Conservation (phyloP, 2,888 invertebrate genomes). For the Salpingus planirostris region DNA sequence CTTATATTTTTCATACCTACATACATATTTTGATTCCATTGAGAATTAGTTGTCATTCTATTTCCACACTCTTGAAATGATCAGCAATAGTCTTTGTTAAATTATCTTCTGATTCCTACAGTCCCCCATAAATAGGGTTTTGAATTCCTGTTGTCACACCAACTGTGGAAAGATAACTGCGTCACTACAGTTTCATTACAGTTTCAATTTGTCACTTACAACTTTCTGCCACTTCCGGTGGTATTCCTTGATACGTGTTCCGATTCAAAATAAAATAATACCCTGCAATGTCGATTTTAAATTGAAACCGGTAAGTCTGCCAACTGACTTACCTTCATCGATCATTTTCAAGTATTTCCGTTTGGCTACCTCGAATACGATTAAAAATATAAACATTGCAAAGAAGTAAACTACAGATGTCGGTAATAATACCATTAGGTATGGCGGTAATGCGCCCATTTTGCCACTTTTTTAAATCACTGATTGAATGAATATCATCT, state of each 20-base stretch:
- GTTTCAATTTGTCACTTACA: conserved; percentile 3
- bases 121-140: too few relatives aligned
- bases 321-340: conserved; percentile 8
- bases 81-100: too few relatives aligned
- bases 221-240: conserved; percentile 7
- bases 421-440: conserved; percentile 9
- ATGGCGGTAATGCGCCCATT: background rate
- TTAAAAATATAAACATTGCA: conserved; percentile 9
- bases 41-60: too few relatives aligned
- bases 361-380: conserved; percentile 4
- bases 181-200: too few relatives aligned
- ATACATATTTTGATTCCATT: too few relatives aligned
- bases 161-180: too few relatives aligned
- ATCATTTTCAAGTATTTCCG: conserved; percentile 9
- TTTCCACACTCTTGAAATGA: too few relatives aligned
- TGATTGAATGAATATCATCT: too few relatives aligned
- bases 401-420: conserved; percentile 8
- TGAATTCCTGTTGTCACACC: too few relatives aligned
- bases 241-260: conserved; percentile 5
- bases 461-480: background rate
- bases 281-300: conserved; percentile 4
- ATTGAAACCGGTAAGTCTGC: background rate
- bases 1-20: too few relatives aligned
- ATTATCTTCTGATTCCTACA: too few relatives aligned
- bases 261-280: conserved; percentile 11